Percentiles rank a stretch among this genome's conserved stretches.
These are phyloP conservation scores for Leucopsar rothschildi DNA, from an alignment of 2,113 vertebrate species.

Conservation along the genomic window DNA sequence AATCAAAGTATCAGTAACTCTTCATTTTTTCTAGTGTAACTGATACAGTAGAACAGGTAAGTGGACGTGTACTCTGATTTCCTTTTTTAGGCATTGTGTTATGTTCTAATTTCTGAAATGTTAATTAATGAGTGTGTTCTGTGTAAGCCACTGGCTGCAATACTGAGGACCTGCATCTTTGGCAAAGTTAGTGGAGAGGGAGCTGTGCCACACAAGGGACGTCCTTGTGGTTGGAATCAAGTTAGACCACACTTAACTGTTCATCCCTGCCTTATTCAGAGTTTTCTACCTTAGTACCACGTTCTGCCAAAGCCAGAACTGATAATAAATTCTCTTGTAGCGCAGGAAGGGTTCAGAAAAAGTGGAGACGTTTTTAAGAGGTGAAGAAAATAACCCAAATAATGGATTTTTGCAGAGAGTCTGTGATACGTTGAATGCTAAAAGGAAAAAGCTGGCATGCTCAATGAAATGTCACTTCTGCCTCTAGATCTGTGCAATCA, in stretches of 20 bases:
- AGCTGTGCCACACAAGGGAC: neutral
- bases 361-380: neutral
- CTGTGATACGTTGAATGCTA: neutral
- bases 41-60: neutral
- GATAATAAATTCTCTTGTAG: neutral
- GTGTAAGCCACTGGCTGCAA: neutral
- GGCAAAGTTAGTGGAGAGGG: neutral
- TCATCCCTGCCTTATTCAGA: neutral
- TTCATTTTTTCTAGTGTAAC: neutral
- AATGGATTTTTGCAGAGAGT: neutral
- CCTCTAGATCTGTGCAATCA: neutral
- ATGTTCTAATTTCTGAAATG: neutral
- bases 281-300: neutral
- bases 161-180: neutral
- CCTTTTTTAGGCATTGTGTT: neutral
- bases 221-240: no score
- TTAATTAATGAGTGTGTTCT: neutral
- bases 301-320: neutral
- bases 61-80: neutral
- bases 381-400: neutral
- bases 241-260: fast-evolving
- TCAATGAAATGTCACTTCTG: neutral
- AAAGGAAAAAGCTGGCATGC: neutral
- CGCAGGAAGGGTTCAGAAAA: neutral
- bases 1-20: neutral